phyloP scores from a whole-genome alignment of 2,888 invertebrate genomes.

The Tenthredo notha region DNA sequence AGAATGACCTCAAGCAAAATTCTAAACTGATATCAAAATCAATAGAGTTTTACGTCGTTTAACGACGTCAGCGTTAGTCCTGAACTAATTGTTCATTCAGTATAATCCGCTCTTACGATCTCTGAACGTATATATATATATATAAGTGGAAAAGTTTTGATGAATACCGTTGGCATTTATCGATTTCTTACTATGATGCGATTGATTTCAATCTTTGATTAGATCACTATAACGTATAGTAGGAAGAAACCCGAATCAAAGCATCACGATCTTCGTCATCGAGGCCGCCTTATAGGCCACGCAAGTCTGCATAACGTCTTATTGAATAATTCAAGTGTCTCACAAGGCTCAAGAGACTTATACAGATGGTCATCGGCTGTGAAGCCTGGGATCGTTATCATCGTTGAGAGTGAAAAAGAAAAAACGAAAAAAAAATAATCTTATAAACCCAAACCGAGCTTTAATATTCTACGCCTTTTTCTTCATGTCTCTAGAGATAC shows the following conservation, averaged over 20 bases:
- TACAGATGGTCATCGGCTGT: background rate
- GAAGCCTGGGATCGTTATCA: conserved; percentile 13
- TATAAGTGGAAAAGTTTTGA: background rate
- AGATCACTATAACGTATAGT: background rate
- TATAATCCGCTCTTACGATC: background rate
- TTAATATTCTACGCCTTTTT: conserved; percentile 1
- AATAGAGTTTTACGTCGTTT: background rate
- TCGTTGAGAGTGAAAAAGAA: background rate
- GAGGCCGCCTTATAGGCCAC: background rate
- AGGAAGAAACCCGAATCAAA: background rate
- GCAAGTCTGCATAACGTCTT: background rate
- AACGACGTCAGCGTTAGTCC: background rate
- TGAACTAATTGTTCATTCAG: background rate
- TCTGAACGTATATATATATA: background rate
- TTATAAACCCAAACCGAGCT: background rate
- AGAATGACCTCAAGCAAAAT: background rate
- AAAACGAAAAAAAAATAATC: background rate
- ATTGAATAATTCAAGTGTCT: conserved; percentile 33
- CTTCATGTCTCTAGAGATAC: background rate
- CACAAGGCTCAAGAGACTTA: background rate
- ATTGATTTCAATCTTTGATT: background rate
- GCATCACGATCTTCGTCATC: background rate
- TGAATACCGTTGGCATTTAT: background rate
- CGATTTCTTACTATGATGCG: background rate
- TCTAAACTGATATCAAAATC: background rate